A percentile compares a stretch with the other conserved stretches of the same genome.
phyloP scores from a whole-genome alignment of 1,140 invertebrate species.

The Drosophila watanabei region DNA sequence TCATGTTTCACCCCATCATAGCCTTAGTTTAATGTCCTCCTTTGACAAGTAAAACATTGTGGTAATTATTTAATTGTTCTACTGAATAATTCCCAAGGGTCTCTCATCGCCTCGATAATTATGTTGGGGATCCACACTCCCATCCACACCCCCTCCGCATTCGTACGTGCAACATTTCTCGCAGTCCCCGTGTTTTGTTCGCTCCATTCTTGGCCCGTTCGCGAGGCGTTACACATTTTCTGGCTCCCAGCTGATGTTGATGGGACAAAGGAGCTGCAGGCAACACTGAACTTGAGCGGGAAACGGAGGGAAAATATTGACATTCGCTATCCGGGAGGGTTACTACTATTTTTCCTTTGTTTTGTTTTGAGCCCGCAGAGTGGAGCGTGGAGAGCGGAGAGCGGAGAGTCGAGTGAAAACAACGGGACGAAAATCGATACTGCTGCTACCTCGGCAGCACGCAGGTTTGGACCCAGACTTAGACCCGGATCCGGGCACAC shows the following conservation, averaged over 20 bases:
- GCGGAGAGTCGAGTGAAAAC: slow-evolving; percentile 50
- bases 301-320: slow-evolving; percentile 41
- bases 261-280: slow-evolving; percentile 17
- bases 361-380: slow-evolving; percentile 51
- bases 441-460: slow-evolving; percentile 49
- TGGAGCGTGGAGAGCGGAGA: slow-evolving; percentile 38
- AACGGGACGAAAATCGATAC: slow-evolving; percentile 73
- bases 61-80: slow-evolving; percentile 23
- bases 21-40: not conserved
- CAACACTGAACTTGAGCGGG: slow-evolving; percentile 56
- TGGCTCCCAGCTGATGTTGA: slow-evolving; percentile 39
- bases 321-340: slow-evolving; percentile 47
- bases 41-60: not conserved
- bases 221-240: slow-evolving; percentile 10
- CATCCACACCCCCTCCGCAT: too few species aligned
- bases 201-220: slow-evolving; percentile 21
- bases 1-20: not conserved
- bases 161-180: slow-evolving; percentile 29
- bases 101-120: slow-evolving; percentile 16
- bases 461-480: slow-evolving; percentile 17
- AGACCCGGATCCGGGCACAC: slow-evolving; percentile 17
- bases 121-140: not conserved
- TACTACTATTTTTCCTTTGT: slow-evolving; percentile 52
- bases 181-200: slow-evolving; percentile 47
- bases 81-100: slow-evolving; percentile 22